Evolutionary conservation across 2,888 invertebrate genomes (phyloP).

Genomic region (Drosophila recens): DNA sequence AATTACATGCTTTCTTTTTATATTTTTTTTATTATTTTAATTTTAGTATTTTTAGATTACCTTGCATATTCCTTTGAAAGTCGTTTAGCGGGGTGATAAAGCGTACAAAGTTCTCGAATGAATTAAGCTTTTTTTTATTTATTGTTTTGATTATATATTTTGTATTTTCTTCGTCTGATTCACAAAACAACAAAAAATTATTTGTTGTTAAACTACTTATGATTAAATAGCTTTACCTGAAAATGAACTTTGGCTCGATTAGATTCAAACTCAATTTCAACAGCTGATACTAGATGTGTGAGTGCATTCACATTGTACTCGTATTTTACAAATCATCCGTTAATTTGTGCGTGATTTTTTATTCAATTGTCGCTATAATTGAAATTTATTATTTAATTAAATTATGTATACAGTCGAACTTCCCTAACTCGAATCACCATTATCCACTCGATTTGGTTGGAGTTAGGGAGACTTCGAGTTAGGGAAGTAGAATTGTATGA

Average conservation of each 20-base stretch:
- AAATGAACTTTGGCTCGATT: constrained; percentile 6
- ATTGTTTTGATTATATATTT: constrained; percentile 1
- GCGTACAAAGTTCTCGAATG: constrained; percentile 5
- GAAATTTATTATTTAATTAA: too few species aligned
- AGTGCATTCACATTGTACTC: constrained; percentile 11
- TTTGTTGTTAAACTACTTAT: not conserved
- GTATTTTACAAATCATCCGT: not conserved
- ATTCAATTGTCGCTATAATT: too few species aligned
- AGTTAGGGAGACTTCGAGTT: too few species aligned
- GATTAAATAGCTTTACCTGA: constrained; percentile 3
- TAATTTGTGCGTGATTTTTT: too few species aligned
- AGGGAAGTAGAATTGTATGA: too few species aligned
- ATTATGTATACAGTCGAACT: too few species aligned
- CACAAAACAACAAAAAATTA: constrained; percentile 1
- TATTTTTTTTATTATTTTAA: not conserved
- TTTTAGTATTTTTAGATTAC: not conserved
- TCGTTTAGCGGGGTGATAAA: not conserved
- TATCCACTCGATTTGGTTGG: too few species aligned
- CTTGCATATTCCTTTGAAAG: constrained; percentile 1
- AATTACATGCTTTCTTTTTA: not conserved
- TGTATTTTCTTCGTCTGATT: constrained; percentile 2
- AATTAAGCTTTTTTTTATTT: constrained; percentile 7
- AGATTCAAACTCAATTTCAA: not conserved
- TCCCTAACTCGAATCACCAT: too few species aligned
- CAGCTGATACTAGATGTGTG: constrained; percentile 1